Base-by-base conservation (phyloP, 2,888 invertebrate species). In the Pseudococcus viburni region DNA sequence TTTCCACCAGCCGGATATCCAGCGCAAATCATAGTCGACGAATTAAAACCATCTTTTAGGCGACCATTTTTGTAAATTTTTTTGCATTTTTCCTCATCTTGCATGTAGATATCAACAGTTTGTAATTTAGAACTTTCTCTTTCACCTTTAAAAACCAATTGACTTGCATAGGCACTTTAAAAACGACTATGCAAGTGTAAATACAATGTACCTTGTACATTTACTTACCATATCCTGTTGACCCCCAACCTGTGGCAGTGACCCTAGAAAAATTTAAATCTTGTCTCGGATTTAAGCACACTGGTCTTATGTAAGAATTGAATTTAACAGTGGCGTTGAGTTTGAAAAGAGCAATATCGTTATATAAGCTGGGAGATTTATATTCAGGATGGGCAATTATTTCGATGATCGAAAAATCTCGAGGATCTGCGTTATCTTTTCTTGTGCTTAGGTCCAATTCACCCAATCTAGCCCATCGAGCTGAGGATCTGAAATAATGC, bases 271-370 rank as follows among this genome's bases (percentile, higher is more conserved):
- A 11, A 11, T 12, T 5, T 0, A 22, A 51, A 84, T 17, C 22
- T 51, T 84, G 48, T 6, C 5, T 3, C 22, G 55, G 26, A 17
- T 84, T 51, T 26, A 84, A 33, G 17, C 84, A 84, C 0, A 84
- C 51, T 51, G 84, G 84, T 26, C 51, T 48, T 11, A 84, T 51
- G 33, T 26, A 55, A 26, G 8, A 17, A n/a, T 19, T 51, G 84
- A 84, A 84, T 26, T 1, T 55, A 9, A 51, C 17, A 17, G 51
- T 15, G 0, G 51, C 17, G 15, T 51, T 51, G 51, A 84, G 17
- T 51, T 26, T 84, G 51, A 84, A 55, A 7, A 84, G 26, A 33
- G 33, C 55, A 22, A 84, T 84, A 33, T 84, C 84, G 26, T 84
- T 22, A 19, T 84, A 51, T 6, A 51, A 17, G 17, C 1, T 26